phyloP scores from a whole-genome alignment of 2,797 vertebrate species.

The Ctenosaura bakeri region DNA sequence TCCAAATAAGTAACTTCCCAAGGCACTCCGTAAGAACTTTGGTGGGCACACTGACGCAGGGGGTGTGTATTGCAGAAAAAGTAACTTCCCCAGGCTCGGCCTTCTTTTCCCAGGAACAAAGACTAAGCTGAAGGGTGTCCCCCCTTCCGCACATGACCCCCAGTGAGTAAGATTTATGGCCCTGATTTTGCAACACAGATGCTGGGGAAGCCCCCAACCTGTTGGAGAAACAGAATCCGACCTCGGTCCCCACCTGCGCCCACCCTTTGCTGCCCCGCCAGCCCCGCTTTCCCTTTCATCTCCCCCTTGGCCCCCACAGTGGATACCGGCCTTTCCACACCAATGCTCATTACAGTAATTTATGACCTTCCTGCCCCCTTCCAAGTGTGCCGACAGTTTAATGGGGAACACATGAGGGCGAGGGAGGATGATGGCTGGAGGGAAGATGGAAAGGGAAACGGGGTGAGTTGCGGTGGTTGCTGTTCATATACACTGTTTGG shows the following conservation, averaged over 20 bases:
- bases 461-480: neutral
- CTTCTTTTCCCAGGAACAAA: neutral
- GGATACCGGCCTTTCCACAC: slow-evolving; percentile 16
- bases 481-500: neutral
- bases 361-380: slow-evolving; percentile 50
- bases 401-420: slow-evolving; percentile 72
- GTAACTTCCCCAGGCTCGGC: neutral
- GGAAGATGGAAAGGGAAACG: no score
- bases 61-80: no score
- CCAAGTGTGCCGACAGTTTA: slow-evolving; percentile 33
- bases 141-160: neutral
- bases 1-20: no score
- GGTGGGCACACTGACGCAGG: no score
- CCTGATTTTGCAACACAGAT: neutral
- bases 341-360: slow-evolving; percentile 52
- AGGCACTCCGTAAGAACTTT: no score
- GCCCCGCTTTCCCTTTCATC: slow-evolving; percentile 5
- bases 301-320: neutral
- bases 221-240: neutral
- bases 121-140: neutral
- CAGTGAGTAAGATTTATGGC: slow-evolving; percentile 55
- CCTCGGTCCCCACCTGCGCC: slow-evolving; percentile 1
- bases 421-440: neutral
- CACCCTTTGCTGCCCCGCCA: neutral
- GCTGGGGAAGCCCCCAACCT: neutral